Evolutionary conservation across 2,113 vertebrate species (phyloP).

Genomic region (Perognathus longimembris): DNA sequence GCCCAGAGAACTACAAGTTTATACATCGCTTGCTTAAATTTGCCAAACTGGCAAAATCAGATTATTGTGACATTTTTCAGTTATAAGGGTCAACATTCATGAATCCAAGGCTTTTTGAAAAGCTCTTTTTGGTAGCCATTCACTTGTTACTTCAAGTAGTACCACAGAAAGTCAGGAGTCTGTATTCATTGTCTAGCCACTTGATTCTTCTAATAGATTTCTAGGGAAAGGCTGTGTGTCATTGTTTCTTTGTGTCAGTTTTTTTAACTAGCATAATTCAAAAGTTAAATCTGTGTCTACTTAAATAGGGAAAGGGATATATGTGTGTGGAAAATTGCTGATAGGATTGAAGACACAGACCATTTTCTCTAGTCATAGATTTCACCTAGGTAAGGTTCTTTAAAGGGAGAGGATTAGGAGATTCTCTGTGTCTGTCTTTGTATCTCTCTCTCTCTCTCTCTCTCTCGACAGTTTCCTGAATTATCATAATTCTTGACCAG

Average conservation of each 20-base stretch:
- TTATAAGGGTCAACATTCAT: neutral
- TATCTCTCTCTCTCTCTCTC: too few relatives aligned
- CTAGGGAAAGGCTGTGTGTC: neutral
- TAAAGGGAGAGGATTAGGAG: neutral
- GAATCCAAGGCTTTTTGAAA: neutral
- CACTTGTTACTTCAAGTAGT: constrained; percentile 42
- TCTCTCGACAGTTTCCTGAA: neutral
- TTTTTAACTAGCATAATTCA: too few relatives aligned
- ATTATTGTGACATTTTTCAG: constrained; percentile 32
- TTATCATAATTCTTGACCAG: neutral
- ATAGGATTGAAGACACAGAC: neutral
- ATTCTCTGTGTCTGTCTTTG: too few relatives aligned
- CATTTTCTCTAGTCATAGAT: constrained; percentile 20
- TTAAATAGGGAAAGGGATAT: neutral
- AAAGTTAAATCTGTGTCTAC: neutral
- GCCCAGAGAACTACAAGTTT: neutral
- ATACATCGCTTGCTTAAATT: constrained; percentile 26
- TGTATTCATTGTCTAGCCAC: neutral
- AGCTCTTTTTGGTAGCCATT: neutral
- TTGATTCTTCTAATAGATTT: constrained; percentile 31
- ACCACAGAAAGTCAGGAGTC: neutral
- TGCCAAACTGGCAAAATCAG: neutral
- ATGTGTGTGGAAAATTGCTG: constrained; percentile 50
- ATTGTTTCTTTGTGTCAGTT: neutral
- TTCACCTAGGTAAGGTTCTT: neutral